Conservation (phyloP, 2,113 vertebrate species). For the Boulengerochromis microlepis region DNA sequence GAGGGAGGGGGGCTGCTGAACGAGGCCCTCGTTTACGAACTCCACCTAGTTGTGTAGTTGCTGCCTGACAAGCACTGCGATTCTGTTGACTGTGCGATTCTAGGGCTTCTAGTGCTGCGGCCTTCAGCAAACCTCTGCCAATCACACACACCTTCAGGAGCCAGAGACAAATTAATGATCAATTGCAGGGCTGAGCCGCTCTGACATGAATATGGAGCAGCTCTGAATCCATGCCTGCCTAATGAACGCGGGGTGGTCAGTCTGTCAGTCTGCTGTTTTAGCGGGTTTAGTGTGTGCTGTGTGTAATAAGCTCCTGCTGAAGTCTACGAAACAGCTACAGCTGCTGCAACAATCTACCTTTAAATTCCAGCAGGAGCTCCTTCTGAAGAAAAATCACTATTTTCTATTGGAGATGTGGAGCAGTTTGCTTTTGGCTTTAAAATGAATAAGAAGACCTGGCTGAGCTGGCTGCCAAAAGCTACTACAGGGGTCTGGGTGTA, state of each 20-base stretch:
- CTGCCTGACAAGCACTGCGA: neutral
- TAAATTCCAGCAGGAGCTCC: neutral
- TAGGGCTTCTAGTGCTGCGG: neutral
- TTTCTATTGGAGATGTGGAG: neutral
- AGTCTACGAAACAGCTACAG: neutral
- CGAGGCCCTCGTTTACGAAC: neutral
- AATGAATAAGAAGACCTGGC: neutral
- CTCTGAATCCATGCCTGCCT: neutral
- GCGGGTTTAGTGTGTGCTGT: neutral
- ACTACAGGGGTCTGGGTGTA: neutral
- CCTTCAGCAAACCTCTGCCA: neutral
- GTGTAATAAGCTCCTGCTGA: neutral
- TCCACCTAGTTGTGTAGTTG: neutral
- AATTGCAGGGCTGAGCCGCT: neutral
- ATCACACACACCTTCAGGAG: neutral
- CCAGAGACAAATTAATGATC: constrained; percentile 28
- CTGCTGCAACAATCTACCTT: neutral
- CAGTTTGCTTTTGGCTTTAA: neutral
- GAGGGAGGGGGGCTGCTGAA: neutral
- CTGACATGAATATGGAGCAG: constrained; percentile 36
- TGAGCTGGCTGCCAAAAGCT: neutral
- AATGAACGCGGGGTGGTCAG: neutral
- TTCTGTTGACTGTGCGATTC: constrained; percentile 37
- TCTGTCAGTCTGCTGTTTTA: neutral
- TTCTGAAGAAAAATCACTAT: neutral